Evolutionary conservation across 2,797 vertebrate species (phyloP).

Genomic region (Lepidocolaptes lacrymiger): DNA sequence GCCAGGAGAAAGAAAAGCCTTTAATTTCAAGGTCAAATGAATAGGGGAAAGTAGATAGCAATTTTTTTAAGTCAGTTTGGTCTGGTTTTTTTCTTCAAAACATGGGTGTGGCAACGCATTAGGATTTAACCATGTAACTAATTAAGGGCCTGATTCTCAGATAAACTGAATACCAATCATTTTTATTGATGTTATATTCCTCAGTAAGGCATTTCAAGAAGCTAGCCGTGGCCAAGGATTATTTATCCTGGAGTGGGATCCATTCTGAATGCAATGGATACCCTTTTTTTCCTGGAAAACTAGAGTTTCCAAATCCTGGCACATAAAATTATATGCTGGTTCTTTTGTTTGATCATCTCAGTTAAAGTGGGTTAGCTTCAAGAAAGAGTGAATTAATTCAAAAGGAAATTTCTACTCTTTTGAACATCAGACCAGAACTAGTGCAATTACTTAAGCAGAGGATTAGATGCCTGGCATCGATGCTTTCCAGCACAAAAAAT

Average conservation of each 20-base stretch:
- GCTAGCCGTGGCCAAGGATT: neutral
- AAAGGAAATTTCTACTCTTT: neutral
- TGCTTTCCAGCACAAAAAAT: neutral
- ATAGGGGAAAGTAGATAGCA: neutral
- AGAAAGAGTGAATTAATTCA: neutral
- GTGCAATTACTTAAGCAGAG: neutral
- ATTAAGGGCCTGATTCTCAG: neutral
- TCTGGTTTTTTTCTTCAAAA: neutral
- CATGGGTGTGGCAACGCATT: neutral
- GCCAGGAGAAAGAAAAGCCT: neutral
- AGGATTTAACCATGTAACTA: neutral
- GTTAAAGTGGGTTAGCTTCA: neutral
- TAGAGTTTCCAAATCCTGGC: neutral
- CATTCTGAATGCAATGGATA: neutral
- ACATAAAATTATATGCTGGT: neutral
- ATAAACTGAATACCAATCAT: neutral
- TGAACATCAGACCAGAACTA: neutral
- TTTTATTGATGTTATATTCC: neutral
- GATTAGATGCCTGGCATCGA: neutral
- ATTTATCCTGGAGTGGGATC: neutral
- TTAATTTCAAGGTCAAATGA: conserved; percentile 49
- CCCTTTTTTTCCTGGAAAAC: neutral
- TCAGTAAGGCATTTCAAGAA: neutral
- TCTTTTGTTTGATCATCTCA: neutral
- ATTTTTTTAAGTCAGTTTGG: neutral